phyloP scores from a whole-genome alignment of 1,140 invertebrate species.

The Solenopsis invicta region DNA sequence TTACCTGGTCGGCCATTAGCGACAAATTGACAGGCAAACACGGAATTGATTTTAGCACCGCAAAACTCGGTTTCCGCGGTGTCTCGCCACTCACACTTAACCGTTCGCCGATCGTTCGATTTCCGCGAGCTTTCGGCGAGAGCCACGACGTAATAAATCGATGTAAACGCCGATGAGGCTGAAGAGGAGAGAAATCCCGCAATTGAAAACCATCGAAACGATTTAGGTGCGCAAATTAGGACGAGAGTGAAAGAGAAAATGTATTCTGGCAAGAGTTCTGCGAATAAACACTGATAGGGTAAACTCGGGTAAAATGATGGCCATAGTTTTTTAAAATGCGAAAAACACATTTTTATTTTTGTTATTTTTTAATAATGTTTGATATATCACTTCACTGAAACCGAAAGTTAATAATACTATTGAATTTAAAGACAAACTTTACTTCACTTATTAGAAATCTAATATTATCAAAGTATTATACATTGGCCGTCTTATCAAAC shows the following conservation, averaged over 20 bases:
- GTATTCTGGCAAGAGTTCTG: not conserved
- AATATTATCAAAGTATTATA: too few species aligned
- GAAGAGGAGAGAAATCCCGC: conserved; percentile 58
- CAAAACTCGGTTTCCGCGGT: conserved; percentile 79
- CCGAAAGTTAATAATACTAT: too few species aligned
- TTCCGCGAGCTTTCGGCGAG: conserved; percentile 67
- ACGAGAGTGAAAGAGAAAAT: not conserved
- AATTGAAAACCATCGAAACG: conserved; percentile 69
- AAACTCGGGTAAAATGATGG: too few species aligned
- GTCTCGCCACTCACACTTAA: conserved; percentile 76
- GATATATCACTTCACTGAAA: too few species aligned
- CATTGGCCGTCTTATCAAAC: too few species aligned
- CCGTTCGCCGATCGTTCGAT: conserved; percentile 73
- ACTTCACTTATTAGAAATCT: too few species aligned
- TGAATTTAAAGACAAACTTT: too few species aligned
- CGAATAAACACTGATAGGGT: not conserved
- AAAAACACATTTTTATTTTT: too few species aligned
- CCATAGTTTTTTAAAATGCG: too few species aligned
- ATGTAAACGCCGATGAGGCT: conserved; percentile 72
- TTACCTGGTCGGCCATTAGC: conserved; percentile 78
- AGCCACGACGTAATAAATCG: conserved; percentile 75
- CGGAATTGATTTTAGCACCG: conserved; percentile 80
- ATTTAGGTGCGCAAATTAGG: conserved; percentile 21
- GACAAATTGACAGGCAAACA: conserved; percentile 81
- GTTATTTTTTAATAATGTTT: too few species aligned